Evolutionary conservation across 2,797 vertebrate species (phyloP).

Genomic region (Triplophysa bombifrons): DNA sequence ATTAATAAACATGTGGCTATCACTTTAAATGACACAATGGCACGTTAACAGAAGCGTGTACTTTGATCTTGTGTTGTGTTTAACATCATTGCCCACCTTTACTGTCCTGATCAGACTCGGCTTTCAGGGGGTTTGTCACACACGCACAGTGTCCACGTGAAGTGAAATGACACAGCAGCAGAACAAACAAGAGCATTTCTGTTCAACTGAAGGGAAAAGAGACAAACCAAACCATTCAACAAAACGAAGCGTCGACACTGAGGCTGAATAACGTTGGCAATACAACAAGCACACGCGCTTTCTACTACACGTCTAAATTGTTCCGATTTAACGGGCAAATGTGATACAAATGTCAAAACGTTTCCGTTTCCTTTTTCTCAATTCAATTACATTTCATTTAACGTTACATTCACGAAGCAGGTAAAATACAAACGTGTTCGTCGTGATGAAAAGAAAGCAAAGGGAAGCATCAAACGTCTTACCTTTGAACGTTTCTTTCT

Average conservation of each 20-base stretch:
- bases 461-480: not conserved
- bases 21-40: not conserved
- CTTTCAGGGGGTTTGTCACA: slow-evolving; percentile 46
- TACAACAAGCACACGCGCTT: not conserved
- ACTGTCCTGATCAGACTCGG: slow-evolving; percentile 45
- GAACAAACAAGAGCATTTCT: slow-evolving; percentile 68
- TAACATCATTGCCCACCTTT: slow-evolving; percentile 61
- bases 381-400: not conserved
- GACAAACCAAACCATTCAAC: not conserved
- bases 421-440: too few relatives aligned
- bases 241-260: not conserved
- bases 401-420: too few relatives aligned
- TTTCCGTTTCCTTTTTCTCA: not conserved
- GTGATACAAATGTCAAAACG: too few relatives aligned
- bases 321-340: not conserved
- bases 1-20: not conserved
- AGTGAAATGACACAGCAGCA: slow-evolving; percentile 66
- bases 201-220: slow-evolving; percentile 58
- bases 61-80: not conserved
- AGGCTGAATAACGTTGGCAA: not conserved
- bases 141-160: slow-evolving; percentile 65
- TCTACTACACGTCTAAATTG: not conserved
- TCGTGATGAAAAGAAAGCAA: slow-evolving; percentile 9
- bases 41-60: not conserved
- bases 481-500: slow-evolving; percentile 25